Percentiles rank a stretch among this genome's conserved stretches.
phyloP scores from a whole-genome alignment of 2,797 vertebrate genomes.

The Naso thynnoides region DNA sequence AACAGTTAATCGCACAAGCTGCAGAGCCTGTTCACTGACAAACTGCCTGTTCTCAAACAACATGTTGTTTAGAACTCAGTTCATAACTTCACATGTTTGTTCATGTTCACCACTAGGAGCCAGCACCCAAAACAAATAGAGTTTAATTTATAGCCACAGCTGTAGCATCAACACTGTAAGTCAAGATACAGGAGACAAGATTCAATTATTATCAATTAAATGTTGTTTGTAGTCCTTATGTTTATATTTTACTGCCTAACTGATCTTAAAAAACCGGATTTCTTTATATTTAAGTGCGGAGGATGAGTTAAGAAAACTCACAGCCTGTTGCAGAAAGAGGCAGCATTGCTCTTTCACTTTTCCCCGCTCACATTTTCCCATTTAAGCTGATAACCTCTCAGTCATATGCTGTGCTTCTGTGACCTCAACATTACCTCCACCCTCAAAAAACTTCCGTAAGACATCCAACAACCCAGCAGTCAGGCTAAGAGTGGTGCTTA shows the following conservation, averaged over 20 bases:
- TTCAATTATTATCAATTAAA: too few species aligned
- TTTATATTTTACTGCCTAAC: too few species aligned
- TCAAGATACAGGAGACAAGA: too few species aligned
- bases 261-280: too few species aligned
- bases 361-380: neutral
- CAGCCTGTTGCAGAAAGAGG: neutral
- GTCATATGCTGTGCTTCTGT: conserved; percentile 25
- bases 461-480: neutral
- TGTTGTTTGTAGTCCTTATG: too few species aligned
- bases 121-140: too few species aligned
- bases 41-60: too few species aligned
- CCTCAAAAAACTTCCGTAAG: neutral
- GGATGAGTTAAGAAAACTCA: neutral
- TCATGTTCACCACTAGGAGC: neutral
- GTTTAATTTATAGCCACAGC: too few species aligned
- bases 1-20: too few species aligned
- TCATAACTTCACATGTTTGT: neutral
- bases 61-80: neutral
- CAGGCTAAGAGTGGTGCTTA: neutral
- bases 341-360: conserved; percentile 9
- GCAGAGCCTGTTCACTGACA: neutral
- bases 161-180: too few species aligned
- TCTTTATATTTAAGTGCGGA: too few species aligned
- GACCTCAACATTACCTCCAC: neutral
- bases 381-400: neutral